phyloP scores from a whole-genome alignment of 1,140 invertebrate species.

The Solenopsis fugax region DNA sequence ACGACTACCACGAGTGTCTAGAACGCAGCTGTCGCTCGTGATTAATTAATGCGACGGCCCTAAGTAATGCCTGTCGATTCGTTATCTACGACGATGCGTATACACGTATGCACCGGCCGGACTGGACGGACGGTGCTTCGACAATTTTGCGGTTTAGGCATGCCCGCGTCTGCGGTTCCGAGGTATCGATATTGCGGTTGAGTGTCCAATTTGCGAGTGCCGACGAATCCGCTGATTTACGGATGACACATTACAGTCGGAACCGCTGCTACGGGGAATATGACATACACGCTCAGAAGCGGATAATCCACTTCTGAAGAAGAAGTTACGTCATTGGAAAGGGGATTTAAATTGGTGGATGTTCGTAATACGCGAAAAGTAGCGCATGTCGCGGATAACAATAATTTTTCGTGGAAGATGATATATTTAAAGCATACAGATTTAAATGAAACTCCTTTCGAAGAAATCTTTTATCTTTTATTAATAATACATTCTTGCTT shows the following conservation, averaged over 20 bases:
- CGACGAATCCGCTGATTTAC: conserved; percentile 72
- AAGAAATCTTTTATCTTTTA: background rate
- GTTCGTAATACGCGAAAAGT: conserved; percentile 18
- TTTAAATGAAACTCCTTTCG: background rate
- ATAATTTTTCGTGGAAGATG: conserved; percentile 12
- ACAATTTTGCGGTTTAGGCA: conserved; percentile 62
- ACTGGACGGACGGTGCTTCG: conserved; percentile 46
- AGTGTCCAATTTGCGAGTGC: conserved; percentile 72
- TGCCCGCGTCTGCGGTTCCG: conserved; percentile 14
- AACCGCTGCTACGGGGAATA: conserved; percentile 3
- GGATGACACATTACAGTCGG: background rate
- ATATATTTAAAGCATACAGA: background rate
- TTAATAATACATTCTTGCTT: background rate
- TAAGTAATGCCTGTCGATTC: conserved; percentile 53
- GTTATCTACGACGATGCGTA: conserved; percentile 37
- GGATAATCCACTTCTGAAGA: conserved; percentile 62
- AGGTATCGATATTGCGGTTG: conserved; percentile 70
- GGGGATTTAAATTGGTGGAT: conserved; percentile 47
- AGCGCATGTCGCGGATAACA: background rate
- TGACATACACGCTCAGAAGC: background rate
- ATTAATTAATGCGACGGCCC: conserved; percentile 60
- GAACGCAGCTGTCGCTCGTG: conserved; percentile 12
- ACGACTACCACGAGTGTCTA: background rate
- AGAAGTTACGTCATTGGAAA: conserved; percentile 41
- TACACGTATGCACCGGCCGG: background rate